Evolutionary conservation across 2,888 invertebrate species (phyloP), one percentile per base, ranked within the genome.

Genomic region (Geotrupes spiniger): DNA sequence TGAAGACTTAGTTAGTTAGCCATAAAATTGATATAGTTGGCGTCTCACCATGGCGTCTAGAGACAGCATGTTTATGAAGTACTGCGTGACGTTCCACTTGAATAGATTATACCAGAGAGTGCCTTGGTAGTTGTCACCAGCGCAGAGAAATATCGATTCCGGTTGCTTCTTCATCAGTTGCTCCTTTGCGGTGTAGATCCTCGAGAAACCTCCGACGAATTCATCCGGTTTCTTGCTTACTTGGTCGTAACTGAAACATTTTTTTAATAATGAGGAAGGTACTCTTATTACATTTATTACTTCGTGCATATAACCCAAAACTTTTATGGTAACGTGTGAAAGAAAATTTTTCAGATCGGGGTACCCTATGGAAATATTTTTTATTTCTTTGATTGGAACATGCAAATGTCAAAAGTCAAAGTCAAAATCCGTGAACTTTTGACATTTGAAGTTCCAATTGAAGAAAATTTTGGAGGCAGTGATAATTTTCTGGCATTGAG

Each of bases 121-220:
- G 0, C 92, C 92, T 66, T 90, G 89, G 67, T 84, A 92, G 65
- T 85, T 85, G 70, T 92, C 92, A 0, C 92, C 92, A 0, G 85
- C 91, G 65, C 91, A 89, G 45, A 92, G 70, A 26, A 89, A 80
- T 12, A 92, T 42, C 2, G 50, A 5, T 21, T 50, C 42, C 14
- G 17, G 21, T 16, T 27, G 33, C 2, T 26, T 4, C 21, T 8
- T 59, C 8, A 73, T 63, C 28, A 80, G 61, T 14, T 70, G 66
- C 5, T 74, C 72, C 12, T 84, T 77, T 40, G 80, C 78, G 14
- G 79, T 71, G 56, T 80, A 82, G 0, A 85, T 74, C 0, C 87
- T 76, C 0, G 87, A 80, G 58, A 86, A 81, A 0, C 87, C 87
- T 0, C 87, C 87, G 2, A 72, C 77, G 49, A 86, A 86, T 9